phyloP scores from a whole-genome alignment of 35 echinoderm and acorn worm species.

The Amphiura filiformis region DNA sequence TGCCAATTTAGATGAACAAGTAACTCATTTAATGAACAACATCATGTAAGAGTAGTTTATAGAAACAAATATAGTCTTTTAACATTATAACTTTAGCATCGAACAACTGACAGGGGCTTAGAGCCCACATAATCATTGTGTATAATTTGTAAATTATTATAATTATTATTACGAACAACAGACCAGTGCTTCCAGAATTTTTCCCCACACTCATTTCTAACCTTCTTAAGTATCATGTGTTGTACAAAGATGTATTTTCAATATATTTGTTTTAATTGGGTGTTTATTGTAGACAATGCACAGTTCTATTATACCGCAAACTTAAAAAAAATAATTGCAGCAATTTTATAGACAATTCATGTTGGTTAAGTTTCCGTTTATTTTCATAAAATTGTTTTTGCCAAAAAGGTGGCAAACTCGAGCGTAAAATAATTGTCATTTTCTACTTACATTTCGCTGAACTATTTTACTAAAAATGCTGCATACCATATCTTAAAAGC shows the following conservation, averaged over 20 bases:
- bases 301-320: too few species aligned
- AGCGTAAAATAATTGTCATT: too few species aligned
- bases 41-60: not conserved
- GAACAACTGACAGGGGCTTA: not conserved
- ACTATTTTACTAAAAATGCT: too few species aligned
- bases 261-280: not conserved
- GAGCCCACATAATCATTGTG: not conserved
- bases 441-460: too few species aligned
- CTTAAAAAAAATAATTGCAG: too few species aligned
- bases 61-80: not conserved
- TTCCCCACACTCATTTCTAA: not conserved
- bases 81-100: not conserved
- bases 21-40: not conserved
- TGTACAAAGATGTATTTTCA: constrained; percentile 2
- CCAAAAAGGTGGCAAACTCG: too few species aligned
- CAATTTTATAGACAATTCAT: too few species aligned
- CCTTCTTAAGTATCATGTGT: not conserved
- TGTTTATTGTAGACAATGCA: not conserved
- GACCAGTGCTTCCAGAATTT: constrained; percentile 5
- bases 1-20: not conserved
- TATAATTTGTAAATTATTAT: not conserved
- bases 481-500: too few species aligned
- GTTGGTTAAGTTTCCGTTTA: too few species aligned
- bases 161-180: not conserved
- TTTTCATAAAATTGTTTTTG: too few species aligned